Evolutionary conservation across 2,113 vertebrate genomes (phyloP), one percentile per base, ranked within the genome.

Genomic region (Anhinga anhinga): DNA sequence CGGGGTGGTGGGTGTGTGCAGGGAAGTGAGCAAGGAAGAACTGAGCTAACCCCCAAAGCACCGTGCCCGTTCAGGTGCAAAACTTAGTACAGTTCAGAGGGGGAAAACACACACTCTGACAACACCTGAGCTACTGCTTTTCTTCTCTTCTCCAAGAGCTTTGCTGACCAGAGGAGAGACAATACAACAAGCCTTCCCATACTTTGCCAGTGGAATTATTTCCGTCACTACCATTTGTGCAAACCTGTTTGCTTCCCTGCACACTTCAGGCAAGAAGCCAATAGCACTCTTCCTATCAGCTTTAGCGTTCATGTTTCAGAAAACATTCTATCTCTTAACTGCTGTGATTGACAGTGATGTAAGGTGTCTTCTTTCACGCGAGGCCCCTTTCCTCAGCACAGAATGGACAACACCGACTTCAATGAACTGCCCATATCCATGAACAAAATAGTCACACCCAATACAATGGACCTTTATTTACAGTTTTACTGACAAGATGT

Each of bases 141-240:
- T 36, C 67, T 69, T 29, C 32, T 50, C 27, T 78, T 13, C 30
- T 56, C 18, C 0, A 0, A 58, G 36, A 70, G 40, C n/a, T 86
- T 8, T 63, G 62, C 27, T 74, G 55, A 88, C 22, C 53, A 91
- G 40, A 82, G 53, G 38, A 62, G 12, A 79, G 11, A 26, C 11
- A 72, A 62, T 15, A 44, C 1, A 0, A 87, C 16, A 52, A 77
- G n/a, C 53, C 53, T 58, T 55, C 25, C 49, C 0, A 0, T 36
- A 50, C 27, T 90, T 26, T n/a, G 38, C 21, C 52, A 67, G 50
- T 2, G 8, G 19, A 25, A 58, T 62, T 29, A 80, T 85, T 32
- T 72, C 58, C 34, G 16, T 42, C n/a, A 11, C 38, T 56, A 61
- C 40, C 29, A n/a, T 69, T 85, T 36, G 6, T 29, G 36, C 49